phyloP scores from a whole-genome alignment of 2,888 invertebrate genomes.

The Drosophila lutescens region DNA sequence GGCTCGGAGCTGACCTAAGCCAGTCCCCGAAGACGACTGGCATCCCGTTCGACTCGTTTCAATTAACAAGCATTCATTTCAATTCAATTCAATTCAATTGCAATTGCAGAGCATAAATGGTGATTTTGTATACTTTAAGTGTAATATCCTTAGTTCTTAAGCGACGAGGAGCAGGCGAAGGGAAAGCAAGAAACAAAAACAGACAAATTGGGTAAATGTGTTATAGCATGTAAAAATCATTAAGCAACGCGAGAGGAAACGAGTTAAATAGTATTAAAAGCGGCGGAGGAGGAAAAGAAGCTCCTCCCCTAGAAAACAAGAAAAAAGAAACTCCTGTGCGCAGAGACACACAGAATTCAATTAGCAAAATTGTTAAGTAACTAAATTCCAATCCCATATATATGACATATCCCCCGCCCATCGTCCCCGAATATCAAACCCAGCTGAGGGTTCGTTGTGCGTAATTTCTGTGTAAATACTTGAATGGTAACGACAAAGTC shows the following conservation, averaged over 20 bases:
- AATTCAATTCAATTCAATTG: conserved; percentile 78
- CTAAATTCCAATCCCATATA: conserved; percentile 33
- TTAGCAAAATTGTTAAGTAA: conserved; percentile 60
- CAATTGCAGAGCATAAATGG: conserved; percentile 77
- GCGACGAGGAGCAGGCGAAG: conserved; percentile 34
- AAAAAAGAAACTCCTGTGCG: conserved; percentile 1
- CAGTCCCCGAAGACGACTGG: conserved; percentile 17
- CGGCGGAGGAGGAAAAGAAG: background rate
- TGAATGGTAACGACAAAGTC: conserved; percentile 48
- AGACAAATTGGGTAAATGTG: conserved; percentile 43
- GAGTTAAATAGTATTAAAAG: conserved; percentile 38
- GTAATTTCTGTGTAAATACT: conserved; percentile 69
- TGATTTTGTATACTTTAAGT: conserved; percentile 78
- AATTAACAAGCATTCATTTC: conserved; percentile 54
- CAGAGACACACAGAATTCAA: conserved; percentile 52
- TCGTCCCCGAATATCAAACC: conserved; percentile 4
- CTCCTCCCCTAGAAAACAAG: no score
- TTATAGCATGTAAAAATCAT: conserved; percentile 50
- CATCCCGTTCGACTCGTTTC: conserved; percentile 29
- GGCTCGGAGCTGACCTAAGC: conserved; percentile 69
- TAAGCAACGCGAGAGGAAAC: conserved; percentile 25
- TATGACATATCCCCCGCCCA: conserved; percentile 18
- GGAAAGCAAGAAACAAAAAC: conserved; percentile 44
- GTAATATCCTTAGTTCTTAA: conserved; percentile 74
- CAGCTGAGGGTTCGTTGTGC: conserved; percentile 47